Conservation (phyloP, 2,888 invertebrate genomes). For the Danaus chrysippus region DNA sequence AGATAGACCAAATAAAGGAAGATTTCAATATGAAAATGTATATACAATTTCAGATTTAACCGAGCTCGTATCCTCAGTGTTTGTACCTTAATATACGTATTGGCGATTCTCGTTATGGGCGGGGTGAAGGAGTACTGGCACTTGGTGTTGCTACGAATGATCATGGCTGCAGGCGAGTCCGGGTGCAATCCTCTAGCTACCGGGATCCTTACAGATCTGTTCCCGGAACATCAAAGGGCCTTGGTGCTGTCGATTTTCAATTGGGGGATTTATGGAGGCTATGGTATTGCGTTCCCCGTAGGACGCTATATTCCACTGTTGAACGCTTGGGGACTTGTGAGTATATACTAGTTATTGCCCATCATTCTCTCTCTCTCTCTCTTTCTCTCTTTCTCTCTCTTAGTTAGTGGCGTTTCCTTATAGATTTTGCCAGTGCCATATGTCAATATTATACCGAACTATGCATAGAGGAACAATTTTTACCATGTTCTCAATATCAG, state of each 20-base stretch:
- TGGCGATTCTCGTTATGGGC: slow-evolving; percentile 92
- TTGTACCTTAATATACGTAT: slow-evolving; percentile 89
- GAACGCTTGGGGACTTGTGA: slow-evolving; percentile 86
- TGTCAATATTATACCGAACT: too few relatives aligned
- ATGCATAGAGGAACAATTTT: too few relatives aligned
- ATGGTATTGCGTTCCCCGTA: slow-evolving; percentile 94
- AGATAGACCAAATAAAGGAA: too few relatives aligned
- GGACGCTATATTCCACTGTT: slow-evolving; percentile 89
- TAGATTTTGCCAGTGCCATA: too few relatives aligned
- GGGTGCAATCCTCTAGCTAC: slow-evolving; percentile 93
- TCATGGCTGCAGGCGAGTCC: slow-evolving; percentile 92
- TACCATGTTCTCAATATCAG: too few relatives aligned
- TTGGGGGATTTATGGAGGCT: slow-evolving; percentile 97
- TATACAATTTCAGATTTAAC: slow-evolving; percentile 72
- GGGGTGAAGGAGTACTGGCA: slow-evolving; percentile 94
- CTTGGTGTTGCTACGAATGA: slow-evolving; percentile 89
- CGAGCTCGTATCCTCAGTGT: slow-evolving; percentile 86
- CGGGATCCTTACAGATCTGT: slow-evolving; percentile 89
- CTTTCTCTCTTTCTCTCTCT: too few relatives aligned
- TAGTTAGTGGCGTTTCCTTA: too few relatives aligned
- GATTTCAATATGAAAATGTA: background rate
- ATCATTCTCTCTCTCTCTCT: background rate
- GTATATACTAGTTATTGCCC: slow-evolving; percentile 29
- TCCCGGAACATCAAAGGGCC: slow-evolving; percentile 89
- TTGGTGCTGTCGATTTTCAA: slow-evolving; percentile 95